These are phyloP conservation scores for Hypotaenidia okinawae DNA, from an alignment of 2,797 vertebrate species.

Conservation along the genomic window DNA sequence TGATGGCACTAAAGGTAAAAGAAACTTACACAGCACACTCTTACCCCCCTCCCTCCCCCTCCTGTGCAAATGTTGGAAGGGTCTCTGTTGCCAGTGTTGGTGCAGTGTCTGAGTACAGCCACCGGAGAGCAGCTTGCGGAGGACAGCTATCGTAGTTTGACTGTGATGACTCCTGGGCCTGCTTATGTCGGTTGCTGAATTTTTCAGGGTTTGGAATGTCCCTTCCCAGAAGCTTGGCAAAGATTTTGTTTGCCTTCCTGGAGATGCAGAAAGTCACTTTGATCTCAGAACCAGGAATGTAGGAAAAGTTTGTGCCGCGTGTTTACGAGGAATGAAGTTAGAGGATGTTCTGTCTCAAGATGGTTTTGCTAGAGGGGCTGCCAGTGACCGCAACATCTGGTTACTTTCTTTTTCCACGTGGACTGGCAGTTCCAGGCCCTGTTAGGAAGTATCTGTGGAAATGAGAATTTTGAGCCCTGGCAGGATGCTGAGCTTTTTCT, in stretches of 20 bases:
- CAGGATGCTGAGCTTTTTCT: neutral
- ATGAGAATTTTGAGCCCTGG: neutral
- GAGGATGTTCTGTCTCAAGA: neutral
- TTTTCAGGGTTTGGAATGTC: neutral
- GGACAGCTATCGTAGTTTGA: neutral
- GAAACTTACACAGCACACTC: neutral
- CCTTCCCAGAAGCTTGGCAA: neutral
- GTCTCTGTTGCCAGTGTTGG: neutral
- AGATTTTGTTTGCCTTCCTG: neutral
- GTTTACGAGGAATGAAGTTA: neutral
- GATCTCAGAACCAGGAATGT: neutral
- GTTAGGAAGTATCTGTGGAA: neutral
- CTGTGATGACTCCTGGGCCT: neutral
- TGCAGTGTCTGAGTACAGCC: neutral
- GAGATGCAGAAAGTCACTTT: neutral
- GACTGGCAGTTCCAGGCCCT: neutral
- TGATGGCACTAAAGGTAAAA: slow-evolving; percentile 92
- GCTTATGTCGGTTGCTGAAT: neutral
- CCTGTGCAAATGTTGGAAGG: neutral
- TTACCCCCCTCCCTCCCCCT: too few relatives aligned
- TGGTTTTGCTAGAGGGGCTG: neutral
- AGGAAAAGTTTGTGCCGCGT: neutral
- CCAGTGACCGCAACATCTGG: neutral
- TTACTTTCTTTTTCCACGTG: neutral
- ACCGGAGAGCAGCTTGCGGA: neutral